Percentiles rank a stretch among this genome's conserved stretches.
Evolutionary conservation across 92 coral and sea anemone species (phyloP).

Genomic region (Blastomussa wellsi): DNA sequence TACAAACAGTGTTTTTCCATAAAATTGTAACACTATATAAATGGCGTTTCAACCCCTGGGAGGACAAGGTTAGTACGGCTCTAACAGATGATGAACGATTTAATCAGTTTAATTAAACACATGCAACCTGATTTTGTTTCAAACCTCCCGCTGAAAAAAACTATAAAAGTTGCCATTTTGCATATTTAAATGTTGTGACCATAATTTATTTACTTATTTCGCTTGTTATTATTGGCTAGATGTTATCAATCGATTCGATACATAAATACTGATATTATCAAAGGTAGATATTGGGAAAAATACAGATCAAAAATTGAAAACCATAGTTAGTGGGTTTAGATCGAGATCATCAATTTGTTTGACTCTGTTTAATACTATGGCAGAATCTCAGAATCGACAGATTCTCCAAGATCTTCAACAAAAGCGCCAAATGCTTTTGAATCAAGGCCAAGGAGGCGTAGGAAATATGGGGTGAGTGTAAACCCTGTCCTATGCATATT

Average conservation of each 20-base stretch:
- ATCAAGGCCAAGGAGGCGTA: conserved; percentile 51
- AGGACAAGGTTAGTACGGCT: conserved; percentile 47
- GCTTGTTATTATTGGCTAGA: neutral
- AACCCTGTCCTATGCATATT: neutral
- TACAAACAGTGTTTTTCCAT: neutral
- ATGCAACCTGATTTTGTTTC: neutral
- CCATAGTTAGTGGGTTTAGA: no score
- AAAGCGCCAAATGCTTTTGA: conserved; percentile 65
- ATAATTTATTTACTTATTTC: neutral
- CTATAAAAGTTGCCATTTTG: neutral
- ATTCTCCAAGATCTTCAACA: conserved; percentile 90
- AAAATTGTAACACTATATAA: neutral
- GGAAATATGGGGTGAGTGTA: conserved; percentile 52
- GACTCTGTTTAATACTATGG: neutral
- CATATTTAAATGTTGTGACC: neutral
- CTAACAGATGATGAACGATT: neutral
- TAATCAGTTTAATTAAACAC: neutral
- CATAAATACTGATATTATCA: neutral
- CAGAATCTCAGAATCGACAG: conserved; percentile 89
- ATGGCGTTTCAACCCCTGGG: conserved; percentile 85
- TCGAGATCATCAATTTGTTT: neutral
- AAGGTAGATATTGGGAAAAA: neutral
- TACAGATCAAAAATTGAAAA: no score
- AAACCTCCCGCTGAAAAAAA: neutral
- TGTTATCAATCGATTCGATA: neutral